Evolutionary conservation across 2,888 invertebrate genomes (phyloP).

Genomic region (Nymphalis urticae): DNA sequence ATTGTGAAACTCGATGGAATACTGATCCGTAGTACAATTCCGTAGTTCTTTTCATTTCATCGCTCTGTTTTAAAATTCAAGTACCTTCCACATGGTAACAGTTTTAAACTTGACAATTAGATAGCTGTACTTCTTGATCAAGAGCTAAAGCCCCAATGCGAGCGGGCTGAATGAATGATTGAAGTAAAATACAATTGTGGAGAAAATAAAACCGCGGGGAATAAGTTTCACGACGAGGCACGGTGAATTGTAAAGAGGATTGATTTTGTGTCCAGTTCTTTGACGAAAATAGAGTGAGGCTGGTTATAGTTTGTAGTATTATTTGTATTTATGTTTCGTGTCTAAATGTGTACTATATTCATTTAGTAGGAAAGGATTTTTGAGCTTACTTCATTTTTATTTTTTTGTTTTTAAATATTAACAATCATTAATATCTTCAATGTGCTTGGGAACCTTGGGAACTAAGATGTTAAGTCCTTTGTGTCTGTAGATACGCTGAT

Average conservation of each 20-base stretch:
- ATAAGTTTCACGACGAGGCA: neutral
- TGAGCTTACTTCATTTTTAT: too few relatives aligned
- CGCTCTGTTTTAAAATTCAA: neutral
- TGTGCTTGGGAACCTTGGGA: too few relatives aligned
- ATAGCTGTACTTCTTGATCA: conserved; percentile 8
- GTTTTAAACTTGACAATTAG: neutral
- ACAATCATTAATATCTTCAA: too few relatives aligned
- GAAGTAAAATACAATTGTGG: neutral
- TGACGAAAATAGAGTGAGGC: neutral
- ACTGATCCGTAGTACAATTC: neutral
- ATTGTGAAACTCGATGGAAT: too few relatives aligned
- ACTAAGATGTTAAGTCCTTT: too few relatives aligned
- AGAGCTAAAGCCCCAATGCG: neutral
- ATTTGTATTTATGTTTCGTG: too few relatives aligned
- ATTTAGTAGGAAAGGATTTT: too few relatives aligned
- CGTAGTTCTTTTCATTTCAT: neutral
- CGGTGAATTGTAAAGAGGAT: neutral
- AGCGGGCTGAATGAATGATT: neutral
- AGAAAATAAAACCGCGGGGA: neutral
- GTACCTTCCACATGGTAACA: neutral
- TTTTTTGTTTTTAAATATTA: too few relatives aligned
- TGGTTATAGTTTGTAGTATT: too few relatives aligned
- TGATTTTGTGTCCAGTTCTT: neutral
- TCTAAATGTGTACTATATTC: too few relatives aligned
- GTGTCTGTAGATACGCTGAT: too few relatives aligned